These are phyloP conservation scores for Parascotia fuliginaria DNA, from an alignment of 2,888 invertebrate species.

Conservation along the genomic window DNA sequence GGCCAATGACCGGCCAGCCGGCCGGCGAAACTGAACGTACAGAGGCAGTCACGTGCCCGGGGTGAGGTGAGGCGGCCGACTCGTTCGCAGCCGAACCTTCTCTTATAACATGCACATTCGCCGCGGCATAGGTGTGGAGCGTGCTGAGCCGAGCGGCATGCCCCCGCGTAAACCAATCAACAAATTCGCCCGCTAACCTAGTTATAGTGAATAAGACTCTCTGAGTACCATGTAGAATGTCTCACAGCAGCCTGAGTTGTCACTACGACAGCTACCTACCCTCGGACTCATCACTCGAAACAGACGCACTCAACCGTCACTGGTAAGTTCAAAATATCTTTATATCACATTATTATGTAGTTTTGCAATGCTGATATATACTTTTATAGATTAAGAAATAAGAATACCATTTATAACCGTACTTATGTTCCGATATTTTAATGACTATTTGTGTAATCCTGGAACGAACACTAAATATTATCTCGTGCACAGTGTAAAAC, in stretches of 20 bases:
- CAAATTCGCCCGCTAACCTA: conserved; percentile 63
- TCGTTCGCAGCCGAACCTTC: conserved; percentile 78
- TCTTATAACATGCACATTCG: conserved; percentile 84
- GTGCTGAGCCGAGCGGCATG: conserved; percentile 77
- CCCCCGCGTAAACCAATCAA: conserved; percentile 65
- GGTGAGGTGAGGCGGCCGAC: conserved; percentile 83
- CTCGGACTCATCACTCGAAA: conserved; percentile 81
- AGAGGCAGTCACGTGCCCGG: conserved; percentile 84
- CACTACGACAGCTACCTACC: conserved; percentile 82
- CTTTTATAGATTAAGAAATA: too few relatives aligned
- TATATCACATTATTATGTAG: too few relatives aligned
- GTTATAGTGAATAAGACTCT: conserved; percentile 70
- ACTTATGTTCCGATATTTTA: too few relatives aligned
- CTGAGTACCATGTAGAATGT: conserved; percentile 84
- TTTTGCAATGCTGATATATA: too few relatives aligned
- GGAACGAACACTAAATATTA: background rate
- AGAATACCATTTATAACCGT: too few relatives aligned
- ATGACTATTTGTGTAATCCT: background rate
- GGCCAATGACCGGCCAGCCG: conserved; percentile 82
- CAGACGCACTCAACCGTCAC: conserved; percentile 82
- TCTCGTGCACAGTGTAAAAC: background rate
- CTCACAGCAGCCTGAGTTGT: conserved; percentile 83
- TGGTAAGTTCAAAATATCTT: conserved; percentile 64
- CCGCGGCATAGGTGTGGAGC: conserved; percentile 80
- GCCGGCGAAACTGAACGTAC: conserved; percentile 75